A percentile compares a stretch with the other conserved stretches of the same genome.
These are phyloP conservation scores for Phainopepla nitens DNA, from an alignment of 2,113 vertebrate species.

Conservation along the genomic window DNA sequence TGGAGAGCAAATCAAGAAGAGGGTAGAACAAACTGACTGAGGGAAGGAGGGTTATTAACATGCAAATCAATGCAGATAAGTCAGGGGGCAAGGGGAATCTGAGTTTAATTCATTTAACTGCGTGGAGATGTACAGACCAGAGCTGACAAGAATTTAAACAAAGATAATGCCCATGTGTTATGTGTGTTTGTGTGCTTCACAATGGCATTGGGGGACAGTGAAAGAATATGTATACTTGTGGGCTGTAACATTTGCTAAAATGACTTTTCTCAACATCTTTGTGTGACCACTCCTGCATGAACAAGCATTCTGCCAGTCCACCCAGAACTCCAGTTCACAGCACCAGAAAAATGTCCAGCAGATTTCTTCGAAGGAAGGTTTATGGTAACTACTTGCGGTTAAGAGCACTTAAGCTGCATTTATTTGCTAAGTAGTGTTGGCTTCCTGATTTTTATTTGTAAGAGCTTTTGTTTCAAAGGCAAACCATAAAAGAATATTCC, in stretches of 20 bases:
- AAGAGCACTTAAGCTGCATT: background rate
- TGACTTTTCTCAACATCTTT: background rate
- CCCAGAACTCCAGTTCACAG: background rate
- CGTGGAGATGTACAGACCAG: background rate
- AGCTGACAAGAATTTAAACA: background rate
- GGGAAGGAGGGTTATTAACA: background rate
- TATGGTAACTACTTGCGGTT: background rate
- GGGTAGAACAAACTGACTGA: background rate
- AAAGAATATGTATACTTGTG: background rate
- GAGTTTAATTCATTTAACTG: background rate
- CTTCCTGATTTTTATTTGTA: constrained; percentile 17
- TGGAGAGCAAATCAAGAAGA: background rate
- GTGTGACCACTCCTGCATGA: background rate
- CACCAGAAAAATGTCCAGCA: background rate
- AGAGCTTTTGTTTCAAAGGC: constrained; percentile 2
- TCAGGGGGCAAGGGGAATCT: background rate
- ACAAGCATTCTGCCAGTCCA: background rate
- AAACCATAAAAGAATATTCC: background rate
- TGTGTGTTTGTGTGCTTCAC: background rate
- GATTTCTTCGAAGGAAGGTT: background rate
- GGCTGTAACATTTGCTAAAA: background rate
- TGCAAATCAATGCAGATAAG: background rate
- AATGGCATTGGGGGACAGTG: background rate
- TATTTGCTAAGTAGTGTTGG: background rate
- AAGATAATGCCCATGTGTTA: background rate